Base-by-base conservation (phyloP, 2,113 vertebrate genomes). In the Poeciliopsis occidentalis region DNA sequence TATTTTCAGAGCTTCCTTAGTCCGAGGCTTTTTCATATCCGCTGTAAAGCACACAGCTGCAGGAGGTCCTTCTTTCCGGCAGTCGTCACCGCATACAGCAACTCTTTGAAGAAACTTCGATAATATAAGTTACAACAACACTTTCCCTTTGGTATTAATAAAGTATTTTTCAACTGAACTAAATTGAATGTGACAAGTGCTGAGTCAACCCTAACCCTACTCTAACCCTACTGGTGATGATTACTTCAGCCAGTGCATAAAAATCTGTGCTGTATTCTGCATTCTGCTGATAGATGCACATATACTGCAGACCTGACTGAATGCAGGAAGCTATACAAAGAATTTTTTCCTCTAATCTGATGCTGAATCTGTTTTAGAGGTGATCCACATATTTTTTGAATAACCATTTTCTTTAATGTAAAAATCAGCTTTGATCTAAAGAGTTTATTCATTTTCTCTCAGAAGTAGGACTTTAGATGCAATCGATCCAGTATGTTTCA, bases 181-280 rank as follows among this genome's bases (percentile, higher is more conserved):
- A 15, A 41, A 41, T 15, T 13, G 60, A 72, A 76, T 63, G 60
- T 26, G 34, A 64, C 22, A 26, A 63, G 72, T 75, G 67, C 67
- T 69, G 57, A 71, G 26, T 76, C 72, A 79, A 37, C 63, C 71
- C 44, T 57, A 32, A 70, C 29, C 29, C 29, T 29, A 29, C 29
- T 3, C 29, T 29, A 79, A 37, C 63, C 71, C 44, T 57, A 32
- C 67, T 62, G 26, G 39, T 57, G 19, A 19, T 77, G 37, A 68
- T 67, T 29, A 62, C 64, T 76, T 70, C 6, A 73, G 24, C n/a
- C 37, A 62, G 51, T 26, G 29, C 34, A 24, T 34, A 63, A 51
- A 26, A 34, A 44, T 37, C 24, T 60, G 74, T n/a, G 64, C 12
- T 70, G 57, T 74, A 30, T 37, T 39, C 19, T 60, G 60, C 24